phyloP scores from a whole-genome alignment of 1,140 invertebrate genomes.

The Aleiodes sp. region DNA sequence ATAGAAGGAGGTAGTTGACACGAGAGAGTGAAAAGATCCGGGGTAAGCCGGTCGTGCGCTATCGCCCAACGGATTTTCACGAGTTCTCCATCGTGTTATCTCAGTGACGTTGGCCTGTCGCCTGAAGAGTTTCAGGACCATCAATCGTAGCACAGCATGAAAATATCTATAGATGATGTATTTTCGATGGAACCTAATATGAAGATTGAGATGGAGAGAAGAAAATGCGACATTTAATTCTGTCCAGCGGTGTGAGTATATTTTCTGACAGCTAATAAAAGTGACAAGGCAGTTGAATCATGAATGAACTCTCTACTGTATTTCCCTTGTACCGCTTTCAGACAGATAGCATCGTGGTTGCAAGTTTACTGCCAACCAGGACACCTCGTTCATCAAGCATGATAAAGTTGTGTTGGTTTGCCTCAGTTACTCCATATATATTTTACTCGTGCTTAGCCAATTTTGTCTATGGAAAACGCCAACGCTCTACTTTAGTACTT shows the following conservation, averaged over 20 bases:
- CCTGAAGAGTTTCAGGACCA: not conserved
- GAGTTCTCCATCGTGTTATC: not conserved
- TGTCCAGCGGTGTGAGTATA: too few species aligned
- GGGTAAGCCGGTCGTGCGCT: slow-evolving; percentile 33
- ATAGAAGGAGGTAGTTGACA: not conserved
- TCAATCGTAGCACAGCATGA: not conserved
- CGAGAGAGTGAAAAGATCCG: slow-evolving; percentile 11
- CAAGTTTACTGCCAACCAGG: slow-evolving; percentile 36
- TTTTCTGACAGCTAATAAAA: too few species aligned
- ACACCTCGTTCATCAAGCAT: slow-evolving; percentile 53
- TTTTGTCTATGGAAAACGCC: slow-evolving; percentile 6
- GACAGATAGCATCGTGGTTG: slow-evolving; percentile 44
- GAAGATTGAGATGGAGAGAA: too few species aligned
- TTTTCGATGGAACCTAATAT: too few species aligned
- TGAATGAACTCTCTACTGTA: not conserved
- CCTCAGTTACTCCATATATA: not conserved
- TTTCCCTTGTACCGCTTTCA: slow-evolving; percentile 15
- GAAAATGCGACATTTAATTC: too few species aligned
- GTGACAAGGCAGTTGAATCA: not conserved
- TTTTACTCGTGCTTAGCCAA: not conserved
- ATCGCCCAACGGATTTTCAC: slow-evolving; percentile 6
- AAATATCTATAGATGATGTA: not conserved
- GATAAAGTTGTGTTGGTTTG: slow-evolving; percentile 55
- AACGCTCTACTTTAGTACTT: slow-evolving; percentile 3
- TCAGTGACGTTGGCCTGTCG: not conserved